Base-by-base conservation (phyloP, 2,888 invertebrate species). In the Thera britannica region DNA sequence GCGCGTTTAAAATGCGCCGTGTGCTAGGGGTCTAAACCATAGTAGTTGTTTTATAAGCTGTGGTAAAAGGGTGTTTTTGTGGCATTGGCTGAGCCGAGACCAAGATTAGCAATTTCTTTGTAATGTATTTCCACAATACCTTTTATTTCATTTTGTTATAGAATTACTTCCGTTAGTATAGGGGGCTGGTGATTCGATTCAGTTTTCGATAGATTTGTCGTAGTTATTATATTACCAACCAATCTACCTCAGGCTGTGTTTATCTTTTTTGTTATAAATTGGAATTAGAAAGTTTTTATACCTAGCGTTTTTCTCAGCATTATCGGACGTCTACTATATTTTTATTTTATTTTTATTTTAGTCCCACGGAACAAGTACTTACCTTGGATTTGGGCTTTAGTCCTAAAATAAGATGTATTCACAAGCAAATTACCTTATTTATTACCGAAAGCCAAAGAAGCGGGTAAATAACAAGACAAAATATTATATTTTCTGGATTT, bases 51-150 rank as follows among this genome's bases (percentile, higher is more conserved):
- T 2, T n/a, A 23, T 56, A 63, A 57, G 36, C 69, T 66, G 62
- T 62, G 56, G 59, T 41, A 51, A 56, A 69, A 66, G 63, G 70
- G 69, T 63, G 63, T 60, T 63, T 59, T 56, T 54, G 9, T 46
- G 44, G 55, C 65, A 58, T 62, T 58, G 62, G 36, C 52, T 58
- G 54, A 23, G 23, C 23, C 23, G 54, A 63, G 65, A 57, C 63
- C 35, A 62, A 70, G 66, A 66, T 66, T 66, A 63, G 66, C 63
- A 70, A 63, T 66, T 70, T 65, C 56, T 59, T 63, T 60, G 66
- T 54, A 66, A 69, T 63, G 69, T 69, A 51, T 70, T 65, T 62
- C 69, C 60, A 36, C 52, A 69, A 66, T 69, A 69, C 56, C 12
- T 55, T 59, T 57, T 63, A 60, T 66, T 66, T 54, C 60, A 36